A percentile compares a stretch with the other conserved stretches of the same genome.
These are phyloP conservation scores for Bursaphelenchus okinawaensis DNA, from an alignment of 2,888 invertebrate species.

Conservation along the genomic window DNA sequence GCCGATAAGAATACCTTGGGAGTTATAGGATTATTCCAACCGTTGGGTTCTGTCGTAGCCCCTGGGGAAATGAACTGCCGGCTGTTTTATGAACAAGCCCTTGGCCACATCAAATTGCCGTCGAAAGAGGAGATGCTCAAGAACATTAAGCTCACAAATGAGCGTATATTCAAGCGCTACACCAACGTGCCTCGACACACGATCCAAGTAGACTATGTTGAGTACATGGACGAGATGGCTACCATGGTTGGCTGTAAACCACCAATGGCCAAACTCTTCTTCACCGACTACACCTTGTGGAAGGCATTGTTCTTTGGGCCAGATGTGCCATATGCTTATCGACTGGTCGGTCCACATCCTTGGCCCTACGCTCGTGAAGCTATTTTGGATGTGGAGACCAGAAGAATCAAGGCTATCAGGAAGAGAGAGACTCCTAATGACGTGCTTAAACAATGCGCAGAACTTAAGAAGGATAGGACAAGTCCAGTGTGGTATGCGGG, in stretches of 20 bases:
- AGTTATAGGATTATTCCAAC: conserved; percentile 56
- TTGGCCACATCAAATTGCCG: conserved; percentile 57
- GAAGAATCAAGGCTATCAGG: neutral
- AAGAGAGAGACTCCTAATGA: neutral
- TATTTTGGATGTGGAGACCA: conserved; percentile 23
- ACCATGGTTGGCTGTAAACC: conserved; percentile 47
- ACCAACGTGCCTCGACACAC: conserved; percentile 35
- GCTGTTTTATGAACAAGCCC: conserved; percentile 57
- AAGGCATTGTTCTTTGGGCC: conserved; percentile 47
- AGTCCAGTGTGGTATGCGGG: too few species aligned
- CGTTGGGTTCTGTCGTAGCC: conserved; percentile 58
- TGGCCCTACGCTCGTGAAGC: conserved; percentile 44
- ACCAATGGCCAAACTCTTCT: conserved; percentile 34
- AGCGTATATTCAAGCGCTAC: conserved; percentile 30
- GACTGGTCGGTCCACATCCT: conserved; percentile 42
- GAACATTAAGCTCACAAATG: conserved; percentile 55
- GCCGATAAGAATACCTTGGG: conserved; percentile 59
- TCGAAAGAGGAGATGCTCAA: conserved; percentile 53
- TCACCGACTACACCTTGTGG: conserved; percentile 38
- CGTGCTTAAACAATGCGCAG: too few species aligned
- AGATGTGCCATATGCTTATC: conserved; percentile 52
- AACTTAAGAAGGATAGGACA: too few species aligned
- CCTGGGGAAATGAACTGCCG: conserved; percentile 62
- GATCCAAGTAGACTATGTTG: conserved; percentile 48
- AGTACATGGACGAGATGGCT: conserved; percentile 56